Evolutionary conservation across 2,797 vertebrate genomes (phyloP), one percentile per base, ranked within the genome.

Genomic region (Gallinago nigripennis): DNA sequence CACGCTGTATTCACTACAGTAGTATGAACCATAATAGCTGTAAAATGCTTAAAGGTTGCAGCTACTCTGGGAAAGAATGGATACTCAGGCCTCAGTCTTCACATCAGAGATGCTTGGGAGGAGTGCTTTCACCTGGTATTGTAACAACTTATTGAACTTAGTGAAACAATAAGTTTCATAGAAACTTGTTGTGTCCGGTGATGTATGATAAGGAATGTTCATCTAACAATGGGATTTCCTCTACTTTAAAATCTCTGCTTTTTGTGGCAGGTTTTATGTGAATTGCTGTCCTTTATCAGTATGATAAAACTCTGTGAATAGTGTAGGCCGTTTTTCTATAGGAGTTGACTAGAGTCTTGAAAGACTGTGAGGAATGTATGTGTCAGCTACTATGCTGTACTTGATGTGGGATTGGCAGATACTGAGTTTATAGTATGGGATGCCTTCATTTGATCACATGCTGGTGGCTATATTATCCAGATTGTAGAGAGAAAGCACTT

Each of bases 1-100:
- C 19, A 8, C 6, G 0, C 6, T 46, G 1, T 46, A 20, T 0
- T 78, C 53, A 21, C 8, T 66, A 2, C 7, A 21, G 35, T 19
- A 37, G 48, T 31, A 10, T 61, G 33, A 24, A n/a, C 13, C 10
- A 14, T 18, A 41, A 2, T 41, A 78, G 27, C 24, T 71, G 17
- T 75, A 18, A 75, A 48, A 27, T 35, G 14, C 27, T 79, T 46
- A 21, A 30, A 53, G 48, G 23, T 58, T 66, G 43, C 37, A 33
- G 58, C 33, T 75, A 2, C 41, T 78, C 43, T 45, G 45, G 48
- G 33, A 4, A 30, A 57, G 41, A 54, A 39, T 35, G 12, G 61
- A 16, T 54, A 25, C 30, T 48, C 12, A 14, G 16, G 13, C 25
- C n/a, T 86, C 11, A 17, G 24, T 37, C 9, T 51, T 71, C 31